phyloP scores from a whole-genome alignment of 2,888 invertebrate genomes.

The Slavum lentiscoides region DNA sequence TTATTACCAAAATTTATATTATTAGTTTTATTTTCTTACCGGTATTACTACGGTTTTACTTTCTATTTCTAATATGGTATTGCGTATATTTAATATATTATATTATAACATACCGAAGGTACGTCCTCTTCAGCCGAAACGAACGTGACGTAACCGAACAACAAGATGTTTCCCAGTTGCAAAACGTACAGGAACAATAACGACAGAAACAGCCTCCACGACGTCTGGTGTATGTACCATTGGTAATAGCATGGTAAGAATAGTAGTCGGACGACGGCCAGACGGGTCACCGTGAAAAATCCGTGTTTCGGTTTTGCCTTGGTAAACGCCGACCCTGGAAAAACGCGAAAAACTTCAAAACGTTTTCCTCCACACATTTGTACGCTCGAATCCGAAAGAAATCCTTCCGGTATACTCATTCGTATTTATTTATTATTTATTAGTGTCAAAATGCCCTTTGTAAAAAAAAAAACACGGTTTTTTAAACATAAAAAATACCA shows the following conservation, averaged over 20 bases:
- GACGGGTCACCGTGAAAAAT: constrained; percentile 79
- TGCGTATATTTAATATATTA: neutral
- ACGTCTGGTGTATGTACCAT: constrained; percentile 93
- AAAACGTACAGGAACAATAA: constrained; percentile 77
- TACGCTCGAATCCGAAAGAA: too few species aligned
- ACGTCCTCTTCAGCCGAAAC: constrained; percentile 32
- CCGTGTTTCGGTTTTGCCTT: constrained; percentile 95
- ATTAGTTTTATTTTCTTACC: too few species aligned
- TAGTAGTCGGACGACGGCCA: constrained; percentile 78
- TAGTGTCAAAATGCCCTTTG: too few species aligned
- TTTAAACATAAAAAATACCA: too few species aligned
- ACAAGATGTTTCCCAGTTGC: constrained; percentile 69
- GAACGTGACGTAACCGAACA: constrained; percentile 53
- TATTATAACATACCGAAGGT: constrained; percentile 20
- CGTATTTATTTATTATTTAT: too few species aligned
- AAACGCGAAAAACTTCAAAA: neutral
- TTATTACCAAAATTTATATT: too few species aligned
- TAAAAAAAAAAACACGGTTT: too few species aligned
- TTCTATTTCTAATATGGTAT: neutral
- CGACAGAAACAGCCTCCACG: constrained; percentile 72
- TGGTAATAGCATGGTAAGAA: constrained; percentile 81
- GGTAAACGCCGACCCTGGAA: constrained; percentile 86
- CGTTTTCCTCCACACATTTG: too few species aligned
- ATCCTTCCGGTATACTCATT: too few species aligned
- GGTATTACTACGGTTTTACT: too few species aligned